Conservation (phyloP, 2,888 invertebrate species). For the Achlya flavicornis region DNA sequence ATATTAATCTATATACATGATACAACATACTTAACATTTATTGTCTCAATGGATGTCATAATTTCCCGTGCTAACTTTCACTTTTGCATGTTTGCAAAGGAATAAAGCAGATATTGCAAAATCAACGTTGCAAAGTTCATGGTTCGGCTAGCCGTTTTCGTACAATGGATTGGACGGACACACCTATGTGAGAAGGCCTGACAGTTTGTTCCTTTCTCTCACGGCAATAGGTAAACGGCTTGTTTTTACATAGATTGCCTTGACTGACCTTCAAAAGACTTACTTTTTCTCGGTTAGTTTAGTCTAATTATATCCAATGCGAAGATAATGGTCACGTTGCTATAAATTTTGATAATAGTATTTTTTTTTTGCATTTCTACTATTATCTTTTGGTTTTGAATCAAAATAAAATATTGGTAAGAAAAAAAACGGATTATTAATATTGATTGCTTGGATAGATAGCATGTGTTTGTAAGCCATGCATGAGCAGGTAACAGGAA, state of each 20-base stretch:
- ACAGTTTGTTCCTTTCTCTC: background rate
- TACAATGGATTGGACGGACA: background rate
- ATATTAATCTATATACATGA: background rate
- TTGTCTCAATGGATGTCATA: background rate
- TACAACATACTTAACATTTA: background rate
- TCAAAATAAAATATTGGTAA: no score
- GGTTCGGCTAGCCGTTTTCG: background rate
- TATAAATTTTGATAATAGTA: no score
- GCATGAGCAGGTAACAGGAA: no score
- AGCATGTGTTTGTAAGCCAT: no score
- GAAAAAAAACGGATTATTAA: no score
- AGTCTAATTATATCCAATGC: no score
- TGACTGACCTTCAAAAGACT: background rate
- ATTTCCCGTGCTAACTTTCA: background rate
- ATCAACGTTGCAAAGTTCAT: background rate
- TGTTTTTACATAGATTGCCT: background rate
- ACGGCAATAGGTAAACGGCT: background rate
- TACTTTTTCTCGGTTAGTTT: background rate
- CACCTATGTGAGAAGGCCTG: conserved; percentile 1
- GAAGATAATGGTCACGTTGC: no score
- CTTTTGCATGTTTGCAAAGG: background rate
- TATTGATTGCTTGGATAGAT: no score
- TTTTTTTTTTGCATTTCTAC: no score
- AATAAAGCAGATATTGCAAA: conserved; percentile 4
- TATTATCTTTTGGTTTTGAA: no score